phyloP scores from a whole-genome alignment of 2,113 vertebrate species.

The Otocyon megalotis region DNA sequence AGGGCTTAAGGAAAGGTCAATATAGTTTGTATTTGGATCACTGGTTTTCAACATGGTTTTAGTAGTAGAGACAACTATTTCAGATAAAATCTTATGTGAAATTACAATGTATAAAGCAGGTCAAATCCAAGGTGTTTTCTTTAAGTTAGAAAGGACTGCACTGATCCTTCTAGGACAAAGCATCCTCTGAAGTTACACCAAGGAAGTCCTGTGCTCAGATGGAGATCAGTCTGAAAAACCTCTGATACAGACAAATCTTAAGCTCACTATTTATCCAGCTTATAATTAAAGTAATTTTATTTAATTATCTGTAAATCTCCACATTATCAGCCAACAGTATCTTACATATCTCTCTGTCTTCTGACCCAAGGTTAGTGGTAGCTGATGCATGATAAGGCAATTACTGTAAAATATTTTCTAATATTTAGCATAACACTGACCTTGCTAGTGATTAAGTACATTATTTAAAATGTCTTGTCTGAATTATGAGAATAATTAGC shows the following conservation, averaged over 20 bases:
- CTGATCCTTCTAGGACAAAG: background rate
- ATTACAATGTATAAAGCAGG: background rate
- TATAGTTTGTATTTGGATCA: background rate
- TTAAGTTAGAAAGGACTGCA: background rate
- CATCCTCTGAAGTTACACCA: background rate
- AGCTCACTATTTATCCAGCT: background rate
- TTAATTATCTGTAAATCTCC: background rate
- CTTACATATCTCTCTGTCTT: background rate
- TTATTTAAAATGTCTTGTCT: slow-evolving; percentile 39
- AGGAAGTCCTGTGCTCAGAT: background rate
- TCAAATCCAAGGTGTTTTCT: background rate
- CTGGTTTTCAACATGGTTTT: background rate
- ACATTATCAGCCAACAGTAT: background rate
- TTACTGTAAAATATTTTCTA: slow-evolving; percentile 54
- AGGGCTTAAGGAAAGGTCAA: background rate
- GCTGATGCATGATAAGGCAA: background rate
- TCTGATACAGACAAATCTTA: background rate
- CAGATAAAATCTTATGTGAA: background rate
- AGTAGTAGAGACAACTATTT: background rate
- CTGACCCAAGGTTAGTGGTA: background rate
- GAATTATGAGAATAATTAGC: slow-evolving; percentile 50
- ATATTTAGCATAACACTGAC: slow-evolving; percentile 23
- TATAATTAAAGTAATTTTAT: background rate
- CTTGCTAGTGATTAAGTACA: slow-evolving; percentile 45
- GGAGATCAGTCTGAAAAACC: background rate